These are phyloP conservation scores for Cynopterus brachyotis DNA, from an alignment of 2,113 vertebrate species.

Conservation along the genomic window DNA sequence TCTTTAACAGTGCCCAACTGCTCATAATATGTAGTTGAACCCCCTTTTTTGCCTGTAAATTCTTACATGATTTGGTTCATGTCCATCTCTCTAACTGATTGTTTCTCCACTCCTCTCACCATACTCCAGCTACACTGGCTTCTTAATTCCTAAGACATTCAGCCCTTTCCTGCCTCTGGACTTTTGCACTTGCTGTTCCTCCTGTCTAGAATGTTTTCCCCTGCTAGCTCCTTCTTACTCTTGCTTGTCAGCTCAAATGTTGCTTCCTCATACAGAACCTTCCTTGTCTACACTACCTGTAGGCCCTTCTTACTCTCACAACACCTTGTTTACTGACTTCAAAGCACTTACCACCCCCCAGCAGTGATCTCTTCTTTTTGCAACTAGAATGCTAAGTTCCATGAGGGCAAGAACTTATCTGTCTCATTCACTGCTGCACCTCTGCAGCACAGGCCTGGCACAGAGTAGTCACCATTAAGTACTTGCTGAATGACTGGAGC, in stretches of 20 bases:
- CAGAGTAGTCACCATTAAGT: rapidly evolving
- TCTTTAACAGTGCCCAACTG: background rate
- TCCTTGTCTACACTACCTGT: background rate
- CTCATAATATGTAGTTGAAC: background rate
- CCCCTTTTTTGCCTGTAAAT: background rate
- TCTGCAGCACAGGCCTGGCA: background rate
- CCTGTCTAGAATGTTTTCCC: background rate
- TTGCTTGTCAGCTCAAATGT: background rate
- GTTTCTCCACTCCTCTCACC: background rate
- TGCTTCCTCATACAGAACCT: background rate
- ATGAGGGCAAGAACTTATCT: background rate
- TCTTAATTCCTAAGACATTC: background rate
- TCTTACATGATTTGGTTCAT: background rate
- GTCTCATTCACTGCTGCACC: background rate
- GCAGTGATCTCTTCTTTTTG: background rate
- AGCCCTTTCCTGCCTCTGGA: background rate
- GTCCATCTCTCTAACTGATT: background rate
- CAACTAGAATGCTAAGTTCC: background rate
- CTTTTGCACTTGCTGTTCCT: background rate
- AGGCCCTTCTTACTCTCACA: background rate
- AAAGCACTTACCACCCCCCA: background rate
- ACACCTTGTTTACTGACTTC: background rate
- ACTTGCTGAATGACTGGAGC: background rate
- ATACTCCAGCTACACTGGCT: no score
- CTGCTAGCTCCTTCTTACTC: background rate